phyloP scores from a whole-genome alignment of 2,888 invertebrate genomes.

The Ceraclea dissimilis region DNA sequence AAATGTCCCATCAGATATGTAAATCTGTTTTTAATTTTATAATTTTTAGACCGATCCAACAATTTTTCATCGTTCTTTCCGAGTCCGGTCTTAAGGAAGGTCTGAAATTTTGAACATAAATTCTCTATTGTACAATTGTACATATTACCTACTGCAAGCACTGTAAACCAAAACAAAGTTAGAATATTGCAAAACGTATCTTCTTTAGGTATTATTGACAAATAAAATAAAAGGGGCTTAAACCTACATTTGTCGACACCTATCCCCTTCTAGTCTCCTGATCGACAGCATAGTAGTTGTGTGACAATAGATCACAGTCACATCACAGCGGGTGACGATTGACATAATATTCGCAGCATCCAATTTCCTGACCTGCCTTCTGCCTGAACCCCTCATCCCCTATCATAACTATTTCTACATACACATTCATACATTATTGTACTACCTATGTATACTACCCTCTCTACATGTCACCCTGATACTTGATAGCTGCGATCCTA shows the following conservation, averaged over 20 bases:
- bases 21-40: too few species aligned
- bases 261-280: neutral
- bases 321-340: conserved; percentile 24
- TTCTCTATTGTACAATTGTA: too few species aligned
- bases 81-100: too few species aligned
- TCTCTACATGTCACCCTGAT: neutral
- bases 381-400: neutral
- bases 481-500: neutral
- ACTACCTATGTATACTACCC: neutral
- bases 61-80: too few species aligned
- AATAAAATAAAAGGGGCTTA: too few species aligned
- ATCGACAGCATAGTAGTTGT: conserved; percentile 13
- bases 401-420: neutral
- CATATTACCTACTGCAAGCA: too few species aligned
- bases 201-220: too few species aligned
- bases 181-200: too few species aligned
- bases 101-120: too few species aligned
- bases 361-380: conserved; percentile 16
- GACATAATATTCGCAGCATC: conserved; percentile 23
- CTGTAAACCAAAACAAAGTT: too few species aligned
- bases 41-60: too few species aligned
- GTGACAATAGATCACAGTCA: conserved; percentile 3
- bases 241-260: neutral
- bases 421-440: neutral
- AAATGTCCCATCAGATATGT: too few species aligned